Conservation (phyloP, 2,797 vertebrate species). For the Benthosema pterotum region DNA sequence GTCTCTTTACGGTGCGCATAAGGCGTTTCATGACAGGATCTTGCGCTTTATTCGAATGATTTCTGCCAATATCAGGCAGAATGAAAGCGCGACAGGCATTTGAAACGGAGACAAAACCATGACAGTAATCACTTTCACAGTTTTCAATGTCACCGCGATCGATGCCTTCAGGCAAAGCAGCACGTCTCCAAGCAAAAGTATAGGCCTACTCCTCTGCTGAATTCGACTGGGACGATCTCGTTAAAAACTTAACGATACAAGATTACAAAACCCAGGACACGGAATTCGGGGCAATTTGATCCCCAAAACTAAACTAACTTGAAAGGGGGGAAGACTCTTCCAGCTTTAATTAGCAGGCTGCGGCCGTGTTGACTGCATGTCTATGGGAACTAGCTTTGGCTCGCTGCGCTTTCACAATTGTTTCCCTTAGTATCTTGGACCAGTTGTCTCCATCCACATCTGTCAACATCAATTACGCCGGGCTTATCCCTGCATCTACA, state of each 20-base stretch:
- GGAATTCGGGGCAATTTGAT: constrained; percentile 27
- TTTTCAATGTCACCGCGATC: constrained; percentile 36
- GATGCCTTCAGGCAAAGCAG: constrained; percentile 32
- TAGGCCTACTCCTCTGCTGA: constrained; percentile 35
- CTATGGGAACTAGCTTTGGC: constrained; percentile 44
- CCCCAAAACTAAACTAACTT: constrained; percentile 31
- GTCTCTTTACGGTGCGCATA: constrained; percentile 35
- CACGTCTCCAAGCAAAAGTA: constrained; percentile 37
- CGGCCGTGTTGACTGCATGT: constrained; percentile 43
- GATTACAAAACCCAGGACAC: constrained; percentile 32
- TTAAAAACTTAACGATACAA: constrained; percentile 16
- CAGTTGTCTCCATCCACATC: constrained; percentile 49
- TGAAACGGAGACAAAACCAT: constrained; percentile 61
- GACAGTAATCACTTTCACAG: constrained; percentile 70
- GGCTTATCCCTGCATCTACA: constrained; percentile 48
- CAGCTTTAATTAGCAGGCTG: constrained; percentile 28
- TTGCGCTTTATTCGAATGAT: constrained; percentile 61
- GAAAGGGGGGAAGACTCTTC: constrained; percentile 17
- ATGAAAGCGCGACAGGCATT: constrained; percentile 53
- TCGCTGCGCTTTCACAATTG: constrained; percentile 51
- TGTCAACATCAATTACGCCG: constrained; percentile 69
- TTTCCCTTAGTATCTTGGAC: constrained; percentile 63
- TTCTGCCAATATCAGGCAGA: constrained; percentile 53
- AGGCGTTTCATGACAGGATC: constrained; percentile 64
- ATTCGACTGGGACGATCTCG: constrained; percentile 34